A percentile compares a stretch with the other conserved stretches of the same genome.
Conservation (phyloP, 2,888 invertebrate species). For the Allacma fusca region DNA sequence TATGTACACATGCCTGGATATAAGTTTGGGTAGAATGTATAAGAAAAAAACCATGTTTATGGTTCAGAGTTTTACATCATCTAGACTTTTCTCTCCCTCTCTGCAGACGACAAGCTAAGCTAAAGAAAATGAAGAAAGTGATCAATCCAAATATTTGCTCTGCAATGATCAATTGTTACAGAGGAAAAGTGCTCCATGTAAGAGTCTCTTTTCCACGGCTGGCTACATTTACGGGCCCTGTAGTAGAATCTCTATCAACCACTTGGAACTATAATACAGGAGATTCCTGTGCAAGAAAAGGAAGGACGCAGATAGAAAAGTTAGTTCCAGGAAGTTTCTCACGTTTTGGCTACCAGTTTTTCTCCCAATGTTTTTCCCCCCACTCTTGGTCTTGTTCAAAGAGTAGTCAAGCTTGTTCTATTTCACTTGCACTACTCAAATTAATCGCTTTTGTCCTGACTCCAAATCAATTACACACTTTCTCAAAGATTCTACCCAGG, state of each 20-base stretch:
- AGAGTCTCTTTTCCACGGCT: not conserved
- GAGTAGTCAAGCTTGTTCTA: not conserved
- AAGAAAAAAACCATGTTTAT: not conserved
- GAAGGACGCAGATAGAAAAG: not conserved
- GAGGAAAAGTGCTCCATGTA: constrained; percentile 7
- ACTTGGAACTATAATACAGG: not conserved
- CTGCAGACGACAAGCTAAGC: constrained; percentile 19
- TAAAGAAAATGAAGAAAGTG: constrained; percentile 33
- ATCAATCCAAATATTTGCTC: constrained; percentile 36
- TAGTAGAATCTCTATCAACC: not conserved
- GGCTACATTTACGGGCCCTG: not conserved
- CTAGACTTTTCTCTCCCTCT: not conserved
- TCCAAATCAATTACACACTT: constrained; percentile 29
- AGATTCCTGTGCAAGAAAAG: not conserved
- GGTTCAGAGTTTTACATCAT: not conserved
- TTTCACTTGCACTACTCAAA: constrained; percentile 13
- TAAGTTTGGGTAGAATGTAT: no score
- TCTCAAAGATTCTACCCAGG: constrained; percentile 11
- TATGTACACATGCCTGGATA: not conserved
- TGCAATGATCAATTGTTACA: constrained; percentile 32
- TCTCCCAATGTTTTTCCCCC: not conserved
- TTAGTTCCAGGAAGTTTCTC: not conserved
- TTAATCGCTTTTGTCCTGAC: constrained; percentile 17
- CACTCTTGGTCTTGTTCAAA: not conserved
- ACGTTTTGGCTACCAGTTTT: not conserved